Base-by-base conservation (phyloP, 2,113 vertebrate genomes). In the Sisor rabdophorus region DNA sequence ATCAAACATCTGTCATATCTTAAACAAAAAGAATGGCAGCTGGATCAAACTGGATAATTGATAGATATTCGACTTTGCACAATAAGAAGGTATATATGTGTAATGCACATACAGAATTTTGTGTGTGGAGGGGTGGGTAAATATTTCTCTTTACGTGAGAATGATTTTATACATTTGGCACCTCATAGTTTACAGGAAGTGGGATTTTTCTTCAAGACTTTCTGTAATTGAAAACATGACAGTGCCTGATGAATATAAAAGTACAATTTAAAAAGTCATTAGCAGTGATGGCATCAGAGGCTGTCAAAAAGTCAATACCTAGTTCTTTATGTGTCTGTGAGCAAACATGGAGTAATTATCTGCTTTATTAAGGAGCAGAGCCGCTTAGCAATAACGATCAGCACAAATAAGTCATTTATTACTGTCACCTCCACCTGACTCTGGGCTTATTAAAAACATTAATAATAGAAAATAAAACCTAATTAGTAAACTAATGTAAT, bases 401-500 rank as follows among this genome's bases (percentile, higher is more conserved):
- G 86, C 89, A 84, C 82, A 89, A 90, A 92, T 88, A 88, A 90
- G 88, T 89, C 92, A 93, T 93, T 93, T 89, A 93, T 93, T 93
- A 93, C 89, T 93, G 91, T 91, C 92, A 91, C 84, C 87, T 86
- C 87, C 88, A 90, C 89, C 89, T 90, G 87, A 92, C 87, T 92
- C 84, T 83, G 80, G 84, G 87, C 90, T 93, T 93, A 93, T 93
- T 92, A 92, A 91, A 93, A 91, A 90, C 86, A 85, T 90, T 86
- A 88, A 89, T 90, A 91, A 91, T 89, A 87, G 86, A 87, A 86
- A 86, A 84, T 87, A 91, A 91, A 92, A 90, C 87, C 84, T 91
- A 90, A 93, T 93, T 92, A 91, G 91, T 90, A 91, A 91, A 92
- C 91, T 91, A 92, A 91, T 88, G 84, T 85, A 87, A 92, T 93